These are phyloP conservation scores for Muntiacus muntjak DNA, from an alignment of 2,113 vertebrate species.

Conservation along the genomic window DNA sequence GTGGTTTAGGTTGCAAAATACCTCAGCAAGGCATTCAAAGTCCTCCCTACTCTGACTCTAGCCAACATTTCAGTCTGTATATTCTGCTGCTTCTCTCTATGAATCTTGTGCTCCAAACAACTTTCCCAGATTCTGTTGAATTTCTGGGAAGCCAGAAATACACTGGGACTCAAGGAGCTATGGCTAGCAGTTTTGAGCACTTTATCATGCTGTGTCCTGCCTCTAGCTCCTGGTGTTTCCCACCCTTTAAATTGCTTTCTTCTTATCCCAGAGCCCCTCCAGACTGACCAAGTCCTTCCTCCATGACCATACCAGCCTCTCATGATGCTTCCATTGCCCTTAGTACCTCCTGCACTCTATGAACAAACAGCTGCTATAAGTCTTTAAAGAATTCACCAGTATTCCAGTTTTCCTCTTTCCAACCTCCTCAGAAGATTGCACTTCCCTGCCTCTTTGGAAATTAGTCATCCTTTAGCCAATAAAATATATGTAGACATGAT, in stretches of 20 bases:
- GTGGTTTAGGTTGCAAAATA: neutral
- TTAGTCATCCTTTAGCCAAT: neutral
- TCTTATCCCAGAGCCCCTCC: neutral
- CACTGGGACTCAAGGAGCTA: neutral
- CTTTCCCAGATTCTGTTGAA: neutral
- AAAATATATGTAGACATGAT: neutral
- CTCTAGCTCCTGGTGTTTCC: neutral
- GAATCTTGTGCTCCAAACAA: neutral
- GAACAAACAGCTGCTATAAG: neutral
- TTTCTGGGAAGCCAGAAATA: constrained; percentile 29
- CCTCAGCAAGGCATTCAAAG: neutral
- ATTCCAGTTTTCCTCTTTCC: neutral
- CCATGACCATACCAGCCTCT: neutral
- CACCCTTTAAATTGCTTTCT: neutral
- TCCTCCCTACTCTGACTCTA: neutral
- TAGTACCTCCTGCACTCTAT: neutral
- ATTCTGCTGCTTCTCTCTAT: neutral
- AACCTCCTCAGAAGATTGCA: neutral
- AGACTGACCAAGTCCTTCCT: neutral
- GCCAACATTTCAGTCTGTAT: neutral
- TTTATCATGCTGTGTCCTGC: neutral
- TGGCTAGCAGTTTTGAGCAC: neutral
- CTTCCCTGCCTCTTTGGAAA: neutral
- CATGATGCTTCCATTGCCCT: neutral
- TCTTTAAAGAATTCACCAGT: neutral